These are phyloP conservation scores for Pararge aegeria DNA, from an alignment of 1,140 invertebrate species.

Conservation along the genomic window DNA sequence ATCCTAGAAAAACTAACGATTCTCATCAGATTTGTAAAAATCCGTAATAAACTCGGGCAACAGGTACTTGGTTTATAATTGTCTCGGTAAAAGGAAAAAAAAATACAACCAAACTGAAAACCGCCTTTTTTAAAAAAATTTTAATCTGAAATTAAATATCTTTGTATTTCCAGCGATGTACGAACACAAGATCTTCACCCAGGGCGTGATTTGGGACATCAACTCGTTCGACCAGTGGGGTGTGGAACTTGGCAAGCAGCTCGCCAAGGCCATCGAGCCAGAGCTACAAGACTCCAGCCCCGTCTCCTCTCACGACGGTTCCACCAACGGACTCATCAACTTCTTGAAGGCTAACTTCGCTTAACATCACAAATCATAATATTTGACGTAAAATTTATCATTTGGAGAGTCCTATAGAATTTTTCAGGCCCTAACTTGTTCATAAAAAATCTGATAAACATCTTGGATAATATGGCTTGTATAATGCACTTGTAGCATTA, in stretches of 20 bases:
- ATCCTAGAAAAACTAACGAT: no score
- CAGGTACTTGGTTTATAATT: no score
- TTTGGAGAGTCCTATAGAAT: background rate
- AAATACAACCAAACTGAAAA: no score
- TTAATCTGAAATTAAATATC: background rate
- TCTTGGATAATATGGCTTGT: no score
- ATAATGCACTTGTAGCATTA: no score
- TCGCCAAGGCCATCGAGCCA: constrained; percentile 98
- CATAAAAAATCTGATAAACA: no score
- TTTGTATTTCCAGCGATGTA: constrained; percentile 89
- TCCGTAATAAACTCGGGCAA: no score
- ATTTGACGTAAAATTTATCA: background rate
- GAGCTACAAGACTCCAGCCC: constrained; percentile 87
- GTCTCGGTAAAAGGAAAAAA: no score
- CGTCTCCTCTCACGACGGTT: constrained; percentile 89
- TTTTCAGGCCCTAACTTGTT: background rate
- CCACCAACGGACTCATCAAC: constrained; percentile 97
- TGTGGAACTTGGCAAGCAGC: constrained; percentile 98
- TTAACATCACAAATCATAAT: constrained; percentile 24
- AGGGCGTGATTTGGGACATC: constrained; percentile 99
- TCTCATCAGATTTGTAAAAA: no score
- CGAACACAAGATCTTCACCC: constrained; percentile 99
- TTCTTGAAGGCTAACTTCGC: constrained; percentile 83
- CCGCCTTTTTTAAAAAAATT: background rate
- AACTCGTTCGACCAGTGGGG: constrained; percentile 99